Evolutionary conservation across 2,888 invertebrate species (phyloP), one percentile per base, ranked within the genome.

Genomic region (Calliphora vomitoria): DNA sequence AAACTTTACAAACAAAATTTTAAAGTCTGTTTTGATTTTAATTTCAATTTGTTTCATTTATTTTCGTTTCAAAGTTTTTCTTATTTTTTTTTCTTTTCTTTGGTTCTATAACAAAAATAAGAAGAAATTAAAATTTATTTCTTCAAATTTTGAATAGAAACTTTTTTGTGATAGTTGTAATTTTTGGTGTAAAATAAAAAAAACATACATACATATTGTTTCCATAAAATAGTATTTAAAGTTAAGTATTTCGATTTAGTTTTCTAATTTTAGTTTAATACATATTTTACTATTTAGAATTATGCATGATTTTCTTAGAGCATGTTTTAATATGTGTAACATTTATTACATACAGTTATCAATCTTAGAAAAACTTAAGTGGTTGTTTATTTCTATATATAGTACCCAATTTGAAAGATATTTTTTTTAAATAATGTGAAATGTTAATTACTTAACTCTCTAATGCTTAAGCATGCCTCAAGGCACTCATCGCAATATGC

Each of bases 131-230:
- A n/a, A n/a, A n/a, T n/a, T 50, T 15, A 25, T 78, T 41, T 50
- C 25, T 64, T 50, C 4, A 66, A 75, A 69, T 82, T 86, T 69
- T 82, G 64, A 80, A 86, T 79, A 82, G 74, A 79, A 82, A 86
- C 64, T 78, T 82, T 74, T 66, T 80, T 10, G 10, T 13, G 11
- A 41, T 68, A n/a, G 31, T 82, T 79, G 62, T 62, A 53, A 35
- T 38, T 53, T 25, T 69, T 69, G 68, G 58, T 58, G 50, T 79
- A 69, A 60, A 20, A 47, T 44, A 68, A n/a, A n/a, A n/a, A n/a
- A n/a, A 15, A 41, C 5, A n/a, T 41, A 31, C 35, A 35, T 35
- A 35, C 35, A 64, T 47, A 60, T 60, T 79, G 58, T 79, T 44
- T 41, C 31, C 13, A 18, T 18, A 50, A 25, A 5, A 58, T 38